These are phyloP conservation scores for Phoxinus dragarum DNA, from an alignment of 2,797 vertebrate genomes.

Conservation along the genomic window DNA sequence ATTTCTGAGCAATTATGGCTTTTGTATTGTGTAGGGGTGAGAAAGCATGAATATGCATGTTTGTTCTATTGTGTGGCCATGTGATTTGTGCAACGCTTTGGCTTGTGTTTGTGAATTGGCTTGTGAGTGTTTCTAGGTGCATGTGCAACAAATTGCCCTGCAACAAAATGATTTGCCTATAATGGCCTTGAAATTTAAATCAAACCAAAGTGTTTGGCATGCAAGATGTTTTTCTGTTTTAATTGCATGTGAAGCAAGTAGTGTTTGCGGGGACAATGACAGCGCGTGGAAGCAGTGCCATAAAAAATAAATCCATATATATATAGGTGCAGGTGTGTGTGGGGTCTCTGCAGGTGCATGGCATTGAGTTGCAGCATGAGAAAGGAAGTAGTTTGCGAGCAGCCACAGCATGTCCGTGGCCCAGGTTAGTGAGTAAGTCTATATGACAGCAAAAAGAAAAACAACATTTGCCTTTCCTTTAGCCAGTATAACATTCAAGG, in stretches of 20 bases:
- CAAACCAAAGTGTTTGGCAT: background rate
- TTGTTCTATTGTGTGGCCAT: background rate
- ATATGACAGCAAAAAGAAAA: constrained; percentile 34
- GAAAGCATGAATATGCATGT: background rate
- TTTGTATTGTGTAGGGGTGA: background rate
- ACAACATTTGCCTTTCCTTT: constrained; percentile 38
- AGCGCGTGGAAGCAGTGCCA: background rate
- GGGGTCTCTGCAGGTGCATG: constrained; percentile 22
- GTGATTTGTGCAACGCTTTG: background rate
- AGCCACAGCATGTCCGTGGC: background rate
- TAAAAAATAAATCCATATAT: background rate
- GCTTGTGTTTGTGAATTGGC: background rate
- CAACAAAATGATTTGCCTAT: background rate
- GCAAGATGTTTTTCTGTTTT: constrained; percentile 12
- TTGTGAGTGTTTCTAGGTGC: background rate
- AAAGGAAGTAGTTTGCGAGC: background rate
- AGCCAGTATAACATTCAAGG: constrained; percentile 8
- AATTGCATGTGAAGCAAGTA: constrained; percentile 9
- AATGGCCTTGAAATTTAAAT: constrained; percentile 12
- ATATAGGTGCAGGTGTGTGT: constrained; percentile 26
- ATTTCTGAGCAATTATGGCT: background rate
- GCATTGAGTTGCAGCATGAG: background rate
- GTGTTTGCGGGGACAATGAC: background rate
- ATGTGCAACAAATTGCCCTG: constrained; percentile 7
- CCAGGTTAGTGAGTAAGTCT: constrained; percentile 10